Percentiles rank a stretch among this genome's conserved stretches.
Conservation (phyloP, 2,888 invertebrate genomes). For the Mayetiola destructor region DNA sequence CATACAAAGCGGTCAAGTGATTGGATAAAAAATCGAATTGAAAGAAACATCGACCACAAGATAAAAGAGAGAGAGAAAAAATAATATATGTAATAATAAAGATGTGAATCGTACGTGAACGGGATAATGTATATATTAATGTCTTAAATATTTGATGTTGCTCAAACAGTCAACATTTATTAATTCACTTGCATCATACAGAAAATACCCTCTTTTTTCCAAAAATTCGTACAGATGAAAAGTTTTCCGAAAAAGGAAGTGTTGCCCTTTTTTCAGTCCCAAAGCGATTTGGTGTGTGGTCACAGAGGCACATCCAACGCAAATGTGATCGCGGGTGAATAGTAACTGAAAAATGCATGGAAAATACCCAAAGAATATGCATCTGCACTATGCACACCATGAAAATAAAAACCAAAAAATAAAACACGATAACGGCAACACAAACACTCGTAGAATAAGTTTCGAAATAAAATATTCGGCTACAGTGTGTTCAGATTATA, state of each 20-base stretch:
- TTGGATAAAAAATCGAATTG: neutral
- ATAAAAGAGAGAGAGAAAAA: neutral
- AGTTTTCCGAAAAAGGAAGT: no score
- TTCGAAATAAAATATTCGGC: no score
- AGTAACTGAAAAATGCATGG: no score
- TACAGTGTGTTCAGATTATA: no score
- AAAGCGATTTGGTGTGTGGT: constrained; percentile 8
- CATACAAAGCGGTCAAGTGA: neutral
- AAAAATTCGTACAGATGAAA: no score
- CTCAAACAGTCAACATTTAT: constrained; percentile 17
- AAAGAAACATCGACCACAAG: neutral
- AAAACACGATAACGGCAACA: neutral
- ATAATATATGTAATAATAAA: neutral
- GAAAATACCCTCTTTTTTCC: no score
- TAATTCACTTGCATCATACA: neutral
- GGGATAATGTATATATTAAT: constrained; percentile 12
- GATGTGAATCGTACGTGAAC: constrained; percentile 4
- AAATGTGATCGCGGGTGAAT: constrained; percentile 3
- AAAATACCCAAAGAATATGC: neutral
- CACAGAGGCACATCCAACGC: neutral
- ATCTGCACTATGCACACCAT: neutral
- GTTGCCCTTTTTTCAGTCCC: no score
- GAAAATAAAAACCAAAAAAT: neutral
- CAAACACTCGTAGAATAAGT: no score
- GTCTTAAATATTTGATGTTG: constrained; percentile 20